Percentiles rank a stretch among this genome's conserved stretches.
These are phyloP conservation scores for Neodiprion fabricii DNA, from an alignment of 1,140 invertebrate genomes.

Conservation along the genomic window DNA sequence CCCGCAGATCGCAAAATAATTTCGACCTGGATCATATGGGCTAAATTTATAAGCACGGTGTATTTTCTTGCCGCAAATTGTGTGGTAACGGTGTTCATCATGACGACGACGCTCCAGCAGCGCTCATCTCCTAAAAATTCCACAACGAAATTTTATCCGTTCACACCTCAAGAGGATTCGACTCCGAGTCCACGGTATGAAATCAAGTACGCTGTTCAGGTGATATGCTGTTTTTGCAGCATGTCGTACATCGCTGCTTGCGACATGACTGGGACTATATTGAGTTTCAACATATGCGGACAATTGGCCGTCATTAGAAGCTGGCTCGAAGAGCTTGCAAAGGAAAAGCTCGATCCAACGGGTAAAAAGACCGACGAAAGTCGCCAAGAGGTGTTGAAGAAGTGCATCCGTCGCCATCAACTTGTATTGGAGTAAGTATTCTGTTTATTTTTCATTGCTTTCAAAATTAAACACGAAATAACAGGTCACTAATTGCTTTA, in stretches of 20 bases:
- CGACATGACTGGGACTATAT: background rate
- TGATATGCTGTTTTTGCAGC: background rate
- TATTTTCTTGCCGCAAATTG: background rate
- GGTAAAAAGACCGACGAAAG: background rate
- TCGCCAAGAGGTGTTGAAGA: background rate
- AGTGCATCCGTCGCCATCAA: background rate
- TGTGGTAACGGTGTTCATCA: background rate
- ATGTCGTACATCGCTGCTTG: background rate
- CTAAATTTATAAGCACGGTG: background rate
- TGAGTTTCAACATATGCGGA: background rate
- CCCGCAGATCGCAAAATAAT: background rate
- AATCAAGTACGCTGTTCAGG: background rate
- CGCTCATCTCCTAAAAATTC: background rate
- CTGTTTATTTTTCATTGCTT: too few relatives aligned
- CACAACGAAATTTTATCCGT: background rate
- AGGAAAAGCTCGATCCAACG: background rate
- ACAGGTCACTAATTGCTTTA: too few relatives aligned
- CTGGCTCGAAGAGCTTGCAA: background rate
- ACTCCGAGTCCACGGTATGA: background rate
- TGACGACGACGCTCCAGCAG: background rate
- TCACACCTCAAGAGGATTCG: background rate
- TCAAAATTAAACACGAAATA: too few relatives aligned
- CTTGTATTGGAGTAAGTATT: background rate
- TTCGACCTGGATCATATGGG: background rate
- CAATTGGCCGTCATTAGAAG: background rate